Evolutionary conservation across 2,888 invertebrate species (phyloP), one percentile per base, ranked within the genome.

Genomic region (Bibio marci): DNA sequence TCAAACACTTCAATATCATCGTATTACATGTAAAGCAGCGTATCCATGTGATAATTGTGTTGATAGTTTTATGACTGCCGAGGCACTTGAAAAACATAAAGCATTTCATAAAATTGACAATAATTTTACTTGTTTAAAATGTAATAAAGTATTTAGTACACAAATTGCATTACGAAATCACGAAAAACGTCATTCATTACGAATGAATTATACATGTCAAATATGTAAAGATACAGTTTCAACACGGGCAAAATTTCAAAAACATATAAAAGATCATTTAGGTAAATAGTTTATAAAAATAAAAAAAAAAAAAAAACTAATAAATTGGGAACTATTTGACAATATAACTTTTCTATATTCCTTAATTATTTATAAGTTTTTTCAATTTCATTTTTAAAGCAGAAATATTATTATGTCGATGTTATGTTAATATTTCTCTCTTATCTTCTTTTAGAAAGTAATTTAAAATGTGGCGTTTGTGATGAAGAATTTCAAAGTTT

Each of bases 161-260:
- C 35, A 35, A 14, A 14, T 35, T 15, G 27, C 30, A 12, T 30
- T 41, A 27, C 11, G 14, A 4, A 35, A 30, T 25, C 41, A 41
- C 12, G 35, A 38, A 25, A 38, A 38, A 31, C 34, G 41, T 3
- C 41, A 41, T 31, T 38, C 41, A 17, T 18, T 41, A 18, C 38
- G 41, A 10, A 41, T 41, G 31, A 41, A 41, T 32, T 41, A 41
- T 26, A 41, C 35, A 5, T 41, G 41, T 17, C 41, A 30, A 30
- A 38, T 41, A 34, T 41, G 41, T 34, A 41, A 41, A 27, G 41
- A 30, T 13, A 25, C 30, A 7, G 26, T 41, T 13, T 38, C 41
- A 5, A 41, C 41, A 7, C 34, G 38, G n/a, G 35, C 41, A 4
- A 41, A 38, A 35, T 41, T 41, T 26, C 35, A 41, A 13, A 38